Evolutionary conservation across 2,888 invertebrate genomes (phyloP).

Genomic region (Drosophila anomalipes): DNA sequence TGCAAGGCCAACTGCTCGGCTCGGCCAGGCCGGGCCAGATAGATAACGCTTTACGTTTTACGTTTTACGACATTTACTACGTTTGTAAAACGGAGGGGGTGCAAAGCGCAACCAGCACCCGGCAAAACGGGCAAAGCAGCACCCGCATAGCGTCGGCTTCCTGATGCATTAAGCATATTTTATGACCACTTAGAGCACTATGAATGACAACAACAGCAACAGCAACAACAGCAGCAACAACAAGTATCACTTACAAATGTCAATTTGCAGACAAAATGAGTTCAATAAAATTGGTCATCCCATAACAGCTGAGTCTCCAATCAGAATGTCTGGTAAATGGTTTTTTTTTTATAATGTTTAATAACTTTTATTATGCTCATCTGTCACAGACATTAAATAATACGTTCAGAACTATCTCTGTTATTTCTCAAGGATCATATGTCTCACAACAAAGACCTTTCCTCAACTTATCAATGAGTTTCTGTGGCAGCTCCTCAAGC

Average conservation of each 20-base stretch:
- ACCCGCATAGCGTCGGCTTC: slow-evolving; percentile 74
- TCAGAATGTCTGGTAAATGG: background rate
- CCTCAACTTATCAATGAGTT: background rate
- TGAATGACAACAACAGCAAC: slow-evolving; percentile 29
- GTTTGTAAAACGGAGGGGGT: slow-evolving; percentile 23
- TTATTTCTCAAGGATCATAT: background rate
- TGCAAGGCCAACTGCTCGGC: slow-evolving; percentile 38
- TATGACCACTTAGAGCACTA: slow-evolving; percentile 74
- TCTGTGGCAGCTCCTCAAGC: background rate
- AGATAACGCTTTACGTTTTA: slow-evolving; percentile 49
- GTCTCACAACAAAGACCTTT: background rate
- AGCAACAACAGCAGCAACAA: slow-evolving; percentile 19
- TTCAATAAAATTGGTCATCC: slow-evolving; percentile 42
- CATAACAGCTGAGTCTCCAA: background rate
- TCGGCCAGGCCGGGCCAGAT: slow-evolving; percentile 14
- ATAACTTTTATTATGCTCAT: background rate
- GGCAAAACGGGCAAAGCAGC: slow-evolving; percentile 20
- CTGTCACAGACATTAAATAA: background rate
- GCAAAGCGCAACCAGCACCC: slow-evolving; percentile 37
- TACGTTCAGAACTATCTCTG: background rate
- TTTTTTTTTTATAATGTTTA: background rate
- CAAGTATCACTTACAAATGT: slow-evolving; percentile 31
- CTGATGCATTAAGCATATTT: slow-evolving; percentile 80
- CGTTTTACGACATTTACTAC: slow-evolving; percentile 56
- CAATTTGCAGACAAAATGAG: slow-evolving; percentile 16